These are phyloP conservation scores for Ceyx cyanopectus DNA, from an alignment of 2,113 vertebrate species.

Conservation along the genomic window DNA sequence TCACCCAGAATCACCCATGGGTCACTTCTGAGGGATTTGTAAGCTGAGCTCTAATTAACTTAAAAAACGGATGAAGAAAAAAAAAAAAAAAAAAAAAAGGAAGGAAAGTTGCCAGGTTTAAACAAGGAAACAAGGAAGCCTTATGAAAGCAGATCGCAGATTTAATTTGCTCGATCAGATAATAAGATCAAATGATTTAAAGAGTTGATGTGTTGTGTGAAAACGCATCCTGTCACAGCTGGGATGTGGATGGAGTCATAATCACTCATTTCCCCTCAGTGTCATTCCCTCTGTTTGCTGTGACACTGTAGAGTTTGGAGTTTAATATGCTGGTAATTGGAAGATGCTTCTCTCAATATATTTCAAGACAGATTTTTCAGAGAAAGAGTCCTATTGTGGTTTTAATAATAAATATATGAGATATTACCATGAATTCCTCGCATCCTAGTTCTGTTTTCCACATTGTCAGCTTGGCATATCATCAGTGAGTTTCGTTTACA, in stretches of 20 bases:
- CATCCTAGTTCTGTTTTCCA: neutral
- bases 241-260: constrained; percentile 1
- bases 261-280: neutral
- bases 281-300: neutral
- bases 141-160: constrained; percentile 11
- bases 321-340: constrained; percentile 6
- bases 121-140: neutral
- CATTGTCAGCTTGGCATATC: neutral
- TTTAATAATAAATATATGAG: neutral
- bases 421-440: neutral
- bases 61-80: neutral
- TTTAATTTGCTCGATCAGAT: constrained; percentile 42
- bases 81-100: neutral
- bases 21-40: neutral
- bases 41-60: constrained; percentile 23
- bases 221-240: constrained; percentile 36
- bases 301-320: neutral
- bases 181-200: constrained; percentile 51
- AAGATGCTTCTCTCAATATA: constrained; percentile 3
- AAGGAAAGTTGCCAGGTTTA: neutral
- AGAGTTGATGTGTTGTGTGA: constrained; percentile 30
- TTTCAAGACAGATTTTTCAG: neutral
- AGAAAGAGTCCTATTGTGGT: neutral
- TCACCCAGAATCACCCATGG: neutral
- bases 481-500: neutral